A percentile compares a stretch with the other conserved stretches of the same genome.
Conservation (phyloP, 2,888 invertebrate genomes). For the Cylloceria caligata region DNA sequence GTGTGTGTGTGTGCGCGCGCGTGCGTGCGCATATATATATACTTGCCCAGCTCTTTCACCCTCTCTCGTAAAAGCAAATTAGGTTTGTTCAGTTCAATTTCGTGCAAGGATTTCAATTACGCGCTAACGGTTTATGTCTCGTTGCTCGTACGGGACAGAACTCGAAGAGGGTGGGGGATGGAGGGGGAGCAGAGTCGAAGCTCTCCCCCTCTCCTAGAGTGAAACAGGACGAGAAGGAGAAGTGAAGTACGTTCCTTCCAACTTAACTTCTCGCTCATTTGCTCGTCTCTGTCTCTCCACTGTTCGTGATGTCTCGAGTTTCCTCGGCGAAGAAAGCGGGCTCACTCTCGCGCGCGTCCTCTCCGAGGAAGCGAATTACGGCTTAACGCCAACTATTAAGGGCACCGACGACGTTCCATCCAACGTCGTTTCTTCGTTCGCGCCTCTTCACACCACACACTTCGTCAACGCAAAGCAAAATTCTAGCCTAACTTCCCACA, state of each 20-base stretch:
- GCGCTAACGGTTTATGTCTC: slow-evolving; percentile 65
- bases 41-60: slow-evolving; percentile 4
- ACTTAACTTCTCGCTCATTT: slow-evolving; percentile 57
- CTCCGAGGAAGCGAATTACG: slow-evolving; percentile 66
- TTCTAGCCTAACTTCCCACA: slow-evolving; percentile 46
- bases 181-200: not conserved
- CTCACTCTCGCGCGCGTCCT: not conserved
- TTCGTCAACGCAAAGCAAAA: slow-evolving; percentile 43
- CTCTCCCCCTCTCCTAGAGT: not conserved
- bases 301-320: slow-evolving; percentile 55
- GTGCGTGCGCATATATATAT: not conserved
- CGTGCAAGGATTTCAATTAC: slow-evolving; percentile 69
- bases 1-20: not conserved
- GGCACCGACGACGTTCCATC: slow-evolving; percentile 59
- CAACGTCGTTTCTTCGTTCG: slow-evolving; percentile 32
- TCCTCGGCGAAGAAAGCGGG: slow-evolving; percentile 29
- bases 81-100: slow-evolving; percentile 69
- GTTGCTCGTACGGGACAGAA: slow-evolving; percentile 34
- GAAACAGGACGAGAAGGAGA: slow-evolving; percentile 24
- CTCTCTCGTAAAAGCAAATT: slow-evolving; percentile 65
- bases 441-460: slow-evolving; percentile 35
- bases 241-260: slow-evolving; percentile 48
- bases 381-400: slow-evolving; percentile 68
- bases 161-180: not conserved
- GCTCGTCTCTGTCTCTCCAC: slow-evolving; percentile 4